Conservation (phyloP, 2,888 invertebrate genomes). For the Temnothorax rugatulus region DNA sequence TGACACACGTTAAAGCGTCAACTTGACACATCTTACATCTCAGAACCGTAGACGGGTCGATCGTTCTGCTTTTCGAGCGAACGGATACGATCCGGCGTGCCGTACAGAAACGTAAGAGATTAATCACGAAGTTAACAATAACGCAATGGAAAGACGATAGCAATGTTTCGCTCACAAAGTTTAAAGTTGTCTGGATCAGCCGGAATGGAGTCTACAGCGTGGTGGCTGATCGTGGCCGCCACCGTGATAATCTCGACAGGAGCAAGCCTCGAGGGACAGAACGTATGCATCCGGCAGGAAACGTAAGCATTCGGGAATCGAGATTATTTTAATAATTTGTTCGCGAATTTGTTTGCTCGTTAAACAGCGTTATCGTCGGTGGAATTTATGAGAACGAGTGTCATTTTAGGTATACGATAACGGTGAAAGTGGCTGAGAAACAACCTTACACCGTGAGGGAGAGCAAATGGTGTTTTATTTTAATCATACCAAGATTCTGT, state of each 20-base stretch:
- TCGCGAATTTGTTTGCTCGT: background rate
- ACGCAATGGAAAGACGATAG: constrained; percentile 40
- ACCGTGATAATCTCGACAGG: constrained; percentile 33
- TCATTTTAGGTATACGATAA: no score
- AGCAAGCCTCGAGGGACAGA: constrained; percentile 89
- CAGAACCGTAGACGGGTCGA: no score
- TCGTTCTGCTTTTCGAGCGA: no score
- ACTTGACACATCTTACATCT: no score
- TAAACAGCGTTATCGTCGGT: no score
- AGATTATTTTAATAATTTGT: background rate
- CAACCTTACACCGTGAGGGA: no score
- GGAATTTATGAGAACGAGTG: no score
- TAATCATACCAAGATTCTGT: no score
- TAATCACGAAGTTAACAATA: background rate
- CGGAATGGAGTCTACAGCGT: constrained; percentile 57
- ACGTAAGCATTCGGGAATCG: constrained; percentile 87
- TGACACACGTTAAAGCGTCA: no score
- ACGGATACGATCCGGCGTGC: background rate
- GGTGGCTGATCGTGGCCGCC: constrained; percentile 43
- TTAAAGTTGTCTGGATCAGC: constrained; percentile 18
- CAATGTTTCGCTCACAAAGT: background rate
- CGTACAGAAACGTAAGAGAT: background rate
- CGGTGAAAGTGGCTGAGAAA: no score
- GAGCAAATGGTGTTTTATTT: no score
- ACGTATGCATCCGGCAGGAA: constrained; percentile 93